Base-by-base conservation (phyloP, 2,113 vertebrate species). In the Gasterosteus nipponicus region DNA sequence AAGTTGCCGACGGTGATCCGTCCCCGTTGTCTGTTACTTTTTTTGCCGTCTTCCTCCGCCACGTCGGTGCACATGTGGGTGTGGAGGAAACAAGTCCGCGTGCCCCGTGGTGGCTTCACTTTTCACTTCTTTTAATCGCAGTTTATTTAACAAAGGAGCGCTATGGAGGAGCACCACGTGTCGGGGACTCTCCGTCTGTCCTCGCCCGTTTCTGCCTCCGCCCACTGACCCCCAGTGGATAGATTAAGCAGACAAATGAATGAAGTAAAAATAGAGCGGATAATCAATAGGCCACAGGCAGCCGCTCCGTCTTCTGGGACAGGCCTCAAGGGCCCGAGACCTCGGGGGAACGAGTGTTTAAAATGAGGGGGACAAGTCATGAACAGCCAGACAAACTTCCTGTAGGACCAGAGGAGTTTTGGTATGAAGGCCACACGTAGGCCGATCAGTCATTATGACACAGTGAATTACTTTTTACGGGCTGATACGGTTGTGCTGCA, bases 111-210 rank as follows among this genome's bases (percentile, higher is more conserved):
- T 57, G 80, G 73, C 46, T 61, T 19, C 67, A 75, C 78, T 84
- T 80, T 84, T 1, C 7, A 26, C 22, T 51, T 54, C 26, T 12
- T 16, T 61, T 38, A 19, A 10, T 16, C 11, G 29, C 68, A 38
- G 57, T 85, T 89, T 91, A 85, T 85, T 90, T 77, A 89, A 92
- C 90, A 91, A 93, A 91, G 87, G 75, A 74, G 75, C 69, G 79
- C 78, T 54, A 87, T 85, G 73, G 86, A 86, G 82, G 85, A 85
- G 78, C 83, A 90, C 89, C 93, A 94, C 93, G 93, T 93, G 93
- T 90, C 84, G 80, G 71, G 56, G 49, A 63, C 73, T 87, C 53
- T 77, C 80, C 60, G 78, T 57, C 46, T 61, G 77, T 62, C 59
- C 86, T 33, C 68, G 75, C 67, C 82, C 86, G 69, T 67, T 39